Evolutionary conservation across 2,113 vertebrate genomes (phyloP), one percentile per base, ranked within the genome.

Genomic region (Silurus meridionalis): DNA sequence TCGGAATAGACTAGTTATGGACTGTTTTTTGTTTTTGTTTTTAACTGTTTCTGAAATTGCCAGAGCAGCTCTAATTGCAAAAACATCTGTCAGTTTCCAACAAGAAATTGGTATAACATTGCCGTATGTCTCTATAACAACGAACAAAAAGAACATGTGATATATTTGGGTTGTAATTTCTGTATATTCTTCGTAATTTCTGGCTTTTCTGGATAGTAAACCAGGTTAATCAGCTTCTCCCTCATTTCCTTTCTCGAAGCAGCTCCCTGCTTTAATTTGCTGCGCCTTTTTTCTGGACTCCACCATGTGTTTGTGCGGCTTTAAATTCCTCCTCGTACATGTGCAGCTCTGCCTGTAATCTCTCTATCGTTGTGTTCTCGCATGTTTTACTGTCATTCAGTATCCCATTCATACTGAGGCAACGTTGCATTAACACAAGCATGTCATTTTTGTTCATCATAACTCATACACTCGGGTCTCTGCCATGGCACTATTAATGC

Each of bases 261-360:
- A 61, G 15, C n/a, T 37, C 19, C n/a, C 55, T 55, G 48, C 55
- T 50, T 48, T 66, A 60, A 23, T 48, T 84, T 87, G 52, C 58
- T 79, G 21, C 50, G 25, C 60, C 15, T 55, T 83, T 78, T 87
- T 78, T 55, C 75, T 83, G 85, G 69, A 75, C 67, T 60, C 79
- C 63, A 83, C 69, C 86, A 79, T n/a, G 28, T 46, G 82, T 79
- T 61, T 87, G 71, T 58, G 37, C 50, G 63, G 79, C 57, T 83
- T 87, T 75, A 60, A 83, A 87, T 78, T 57, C 60, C 53, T 80
- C 23, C 82, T 46, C 50, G 57, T 58, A 79, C 81, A 67, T 67
- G 57, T 77, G 72, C 25, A 84, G 48, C 75, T 21, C 46, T 64
- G 50, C 72, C 13, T 25, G 17, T 85, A 61, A 66, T 48, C 67